Evolutionary conservation across 2,888 invertebrate species (phyloP).

Genomic region (Hirtodrosophila confusa): DNA sequence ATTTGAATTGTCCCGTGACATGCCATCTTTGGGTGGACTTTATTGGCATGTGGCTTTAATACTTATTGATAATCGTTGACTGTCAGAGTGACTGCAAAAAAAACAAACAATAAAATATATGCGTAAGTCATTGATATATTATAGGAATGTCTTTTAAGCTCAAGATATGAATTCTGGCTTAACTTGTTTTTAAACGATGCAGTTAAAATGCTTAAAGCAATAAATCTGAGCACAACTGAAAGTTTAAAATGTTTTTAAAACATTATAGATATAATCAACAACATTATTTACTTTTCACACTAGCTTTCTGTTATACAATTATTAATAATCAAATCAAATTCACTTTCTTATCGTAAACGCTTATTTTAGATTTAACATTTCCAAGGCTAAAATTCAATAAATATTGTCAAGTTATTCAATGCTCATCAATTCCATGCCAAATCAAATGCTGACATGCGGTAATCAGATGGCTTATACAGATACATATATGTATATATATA

Average conservation of each 20-base stretch:
- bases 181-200: too few species aligned
- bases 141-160: neutral
- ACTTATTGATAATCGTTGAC: too few species aligned
- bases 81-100: too few species aligned
- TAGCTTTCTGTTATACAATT: too few species aligned
- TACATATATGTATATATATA: too few species aligned
- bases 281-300: neutral
- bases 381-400: neutral
- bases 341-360: conserved; percentile 33
- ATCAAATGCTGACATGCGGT: conserved; percentile 14
- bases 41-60: too few species aligned
- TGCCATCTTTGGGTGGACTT: conserved; percentile 29
- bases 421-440: conserved; percentile 13
- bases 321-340: conserved; percentile 1
- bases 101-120: too few species aligned
- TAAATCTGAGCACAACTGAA: too few species aligned
- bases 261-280: too few species aligned
- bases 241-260: too few species aligned
- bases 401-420: conserved; percentile 8
- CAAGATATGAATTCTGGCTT: neutral
- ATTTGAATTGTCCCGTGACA: conserved; percentile 52
- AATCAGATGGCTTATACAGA: conserved; percentile 32
- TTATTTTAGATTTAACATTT: conserved; percentile 1
- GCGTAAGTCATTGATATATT: too few species aligned
- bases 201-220: too few species aligned